These are phyloP conservation scores for Callocephalon fimbriatum DNA, from an alignment of 2,113 vertebrate species.

Conservation along the genomic window DNA sequence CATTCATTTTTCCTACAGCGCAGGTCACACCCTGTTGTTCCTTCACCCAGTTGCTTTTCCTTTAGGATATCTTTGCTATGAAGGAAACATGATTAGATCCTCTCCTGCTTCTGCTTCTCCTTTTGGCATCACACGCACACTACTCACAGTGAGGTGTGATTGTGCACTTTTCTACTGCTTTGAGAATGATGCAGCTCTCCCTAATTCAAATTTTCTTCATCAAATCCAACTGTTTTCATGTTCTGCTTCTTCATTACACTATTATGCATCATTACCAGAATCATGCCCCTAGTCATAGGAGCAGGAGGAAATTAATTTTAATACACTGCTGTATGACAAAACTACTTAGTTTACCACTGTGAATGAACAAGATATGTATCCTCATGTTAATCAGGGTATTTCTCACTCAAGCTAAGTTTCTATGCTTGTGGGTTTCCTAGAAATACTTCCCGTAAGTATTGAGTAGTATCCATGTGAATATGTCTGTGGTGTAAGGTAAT, in stretches of 20 bases:
- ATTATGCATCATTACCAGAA: not conserved
- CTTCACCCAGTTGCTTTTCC: not conserved
- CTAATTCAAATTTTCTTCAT: not conserved
- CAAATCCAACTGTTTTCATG: not conserved
- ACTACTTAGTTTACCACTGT: not conserved
- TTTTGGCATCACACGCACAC: not conserved
- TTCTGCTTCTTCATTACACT: not conserved
- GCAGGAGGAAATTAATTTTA: slow-evolving; percentile 53
- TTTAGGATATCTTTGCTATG: not conserved
- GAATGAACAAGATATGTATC: not conserved
- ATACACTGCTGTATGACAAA: not conserved
- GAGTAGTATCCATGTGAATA: not conserved
- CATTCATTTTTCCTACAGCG: not conserved
- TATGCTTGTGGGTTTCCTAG: not conserved
- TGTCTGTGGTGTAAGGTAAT: not conserved
- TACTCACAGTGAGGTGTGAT: not conserved
- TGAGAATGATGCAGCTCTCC: not conserved
- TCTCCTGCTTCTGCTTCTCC: not conserved
- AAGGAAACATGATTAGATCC: not conserved
- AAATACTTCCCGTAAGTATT: not conserved
- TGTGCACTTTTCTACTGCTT: not conserved
- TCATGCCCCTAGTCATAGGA: slow-evolving; percentile 6
- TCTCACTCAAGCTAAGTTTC: not conserved
- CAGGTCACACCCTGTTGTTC: not conserved
- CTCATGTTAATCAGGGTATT: not conserved